Conservation (phyloP, 2,888 invertebrate species). For the Ligdia adustata region DNA sequence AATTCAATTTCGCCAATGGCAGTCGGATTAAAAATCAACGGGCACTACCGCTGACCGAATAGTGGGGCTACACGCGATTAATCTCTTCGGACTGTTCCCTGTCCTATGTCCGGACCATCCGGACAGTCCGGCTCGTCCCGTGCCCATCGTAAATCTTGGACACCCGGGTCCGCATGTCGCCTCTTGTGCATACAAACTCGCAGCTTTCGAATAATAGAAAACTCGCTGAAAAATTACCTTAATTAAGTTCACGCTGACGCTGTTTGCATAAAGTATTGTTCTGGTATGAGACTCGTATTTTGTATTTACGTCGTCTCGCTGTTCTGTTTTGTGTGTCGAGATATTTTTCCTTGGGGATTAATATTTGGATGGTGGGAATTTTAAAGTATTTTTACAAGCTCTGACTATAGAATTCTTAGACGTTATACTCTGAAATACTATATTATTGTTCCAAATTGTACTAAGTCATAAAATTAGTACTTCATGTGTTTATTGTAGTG, state of each 20-base stretch:
- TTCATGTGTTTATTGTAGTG: too few species aligned
- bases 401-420: too few species aligned
- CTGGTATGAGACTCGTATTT: constrained; percentile 11
- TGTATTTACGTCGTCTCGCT: too few species aligned
- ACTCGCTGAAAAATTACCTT: constrained; percentile 50
- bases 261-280: constrained; percentile 33
- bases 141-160: constrained; percentile 63
- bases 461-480: too few species aligned
- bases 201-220: constrained; percentile 52
- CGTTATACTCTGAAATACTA: too few species aligned
- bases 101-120: constrained; percentile 20
- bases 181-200: constrained; percentile 61
- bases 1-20: constrained; percentile 47
- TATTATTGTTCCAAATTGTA: too few species aligned
- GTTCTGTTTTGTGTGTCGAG: background rate
- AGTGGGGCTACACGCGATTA: constrained; percentile 60
- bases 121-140: constrained; percentile 42
- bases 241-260: constrained; percentile 40
- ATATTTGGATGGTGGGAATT: background rate
- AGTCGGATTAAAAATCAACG: constrained; percentile 62
- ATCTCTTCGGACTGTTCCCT: constrained; percentile 59
- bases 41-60: constrained; percentile 40
- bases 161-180: constrained; percentile 62
- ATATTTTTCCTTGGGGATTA: constrained; percentile 1
- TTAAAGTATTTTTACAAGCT: too few species aligned